Conservation (phyloP, 2,797 vertebrate genomes). For the Dryobates pubescens region DNA sequence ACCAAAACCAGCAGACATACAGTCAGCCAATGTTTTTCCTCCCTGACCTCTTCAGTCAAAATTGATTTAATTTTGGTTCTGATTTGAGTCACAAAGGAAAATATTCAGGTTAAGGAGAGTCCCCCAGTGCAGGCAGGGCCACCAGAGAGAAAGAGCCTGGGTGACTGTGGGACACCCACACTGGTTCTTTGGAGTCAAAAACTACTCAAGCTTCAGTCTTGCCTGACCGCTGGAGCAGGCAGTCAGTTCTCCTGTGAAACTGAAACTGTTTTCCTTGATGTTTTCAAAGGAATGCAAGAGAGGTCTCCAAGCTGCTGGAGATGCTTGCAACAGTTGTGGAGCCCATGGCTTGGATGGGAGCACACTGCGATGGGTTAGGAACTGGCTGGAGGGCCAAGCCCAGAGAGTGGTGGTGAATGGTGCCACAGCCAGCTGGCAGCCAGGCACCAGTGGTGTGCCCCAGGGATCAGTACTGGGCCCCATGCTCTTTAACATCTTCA, state of each 20-base stretch:
- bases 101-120: not conserved
- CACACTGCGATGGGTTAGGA: no score
- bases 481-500: no score
- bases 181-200: not conserved
- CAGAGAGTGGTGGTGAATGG: no score
- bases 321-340: fast-evolving
- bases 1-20: not conserved
- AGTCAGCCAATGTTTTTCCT: not conserved
- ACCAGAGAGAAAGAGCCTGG: not conserved
- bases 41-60: not conserved
- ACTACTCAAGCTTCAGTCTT: fast-evolving
- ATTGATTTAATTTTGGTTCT: constrained; percentile 18
- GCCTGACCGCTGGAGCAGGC: not conserved
- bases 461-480: no score
- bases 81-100: constrained; percentile 29
- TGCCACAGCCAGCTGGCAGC: no score
- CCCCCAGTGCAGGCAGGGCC: fast-evolving
- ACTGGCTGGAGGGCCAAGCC: no score
- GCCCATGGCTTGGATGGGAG: no score
- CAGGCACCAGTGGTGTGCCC: no score
- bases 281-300: not conserved
- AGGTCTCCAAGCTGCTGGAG: not conserved
- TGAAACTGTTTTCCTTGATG: fast-evolving
- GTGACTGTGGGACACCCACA: fast-evolving
- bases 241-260: not conserved